These are phyloP conservation scores for Leptinotarsa undecemlineata DNA, from an alignment of 1,140 invertebrate species.

Conservation along the genomic window DNA sequence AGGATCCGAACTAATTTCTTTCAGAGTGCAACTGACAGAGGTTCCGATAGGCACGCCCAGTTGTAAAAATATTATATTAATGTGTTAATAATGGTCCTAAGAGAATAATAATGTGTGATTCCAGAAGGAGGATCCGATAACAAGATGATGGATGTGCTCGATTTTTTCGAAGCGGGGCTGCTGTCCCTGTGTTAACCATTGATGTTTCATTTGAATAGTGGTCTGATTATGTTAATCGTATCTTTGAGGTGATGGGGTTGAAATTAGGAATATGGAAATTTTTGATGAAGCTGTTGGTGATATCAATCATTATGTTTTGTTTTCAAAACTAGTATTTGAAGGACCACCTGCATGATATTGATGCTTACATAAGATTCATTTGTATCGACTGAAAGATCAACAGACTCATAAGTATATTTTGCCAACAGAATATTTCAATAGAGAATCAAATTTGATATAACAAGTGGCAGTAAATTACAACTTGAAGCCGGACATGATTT, in stretches of 20 bases:
- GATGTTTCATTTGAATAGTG: background rate
- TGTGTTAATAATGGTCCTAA: slow-evolving; percentile 53
- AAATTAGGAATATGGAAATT: background rate
- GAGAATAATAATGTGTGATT: slow-evolving; percentile 50
- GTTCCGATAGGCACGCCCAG: slow-evolving; percentile 51
- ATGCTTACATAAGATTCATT: no score
- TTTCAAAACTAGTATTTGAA: no score
- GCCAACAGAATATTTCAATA: no score
- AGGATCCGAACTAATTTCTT: slow-evolving; percentile 45
- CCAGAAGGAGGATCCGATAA: slow-evolving; percentile 45
- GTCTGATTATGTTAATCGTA: background rate
- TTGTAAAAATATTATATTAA: slow-evolving; percentile 55
- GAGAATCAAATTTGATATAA: no score
- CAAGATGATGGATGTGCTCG: slow-evolving; percentile 44
- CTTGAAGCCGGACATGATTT: no score
- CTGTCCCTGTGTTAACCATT: background rate
- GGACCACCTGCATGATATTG: no score
- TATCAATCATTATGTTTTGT: no score
- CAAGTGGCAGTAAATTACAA: no score
- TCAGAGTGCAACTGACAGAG: slow-evolving; percentile 49
- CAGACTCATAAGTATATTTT: no score
- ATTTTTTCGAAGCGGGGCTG: slow-evolving; percentile 9
- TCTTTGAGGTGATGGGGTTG: background rate
- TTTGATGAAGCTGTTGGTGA: no score
- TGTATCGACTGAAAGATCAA: no score